Conservation (phyloP, 2,888 invertebrate genomes). For the Drosophila dives region DNA sequence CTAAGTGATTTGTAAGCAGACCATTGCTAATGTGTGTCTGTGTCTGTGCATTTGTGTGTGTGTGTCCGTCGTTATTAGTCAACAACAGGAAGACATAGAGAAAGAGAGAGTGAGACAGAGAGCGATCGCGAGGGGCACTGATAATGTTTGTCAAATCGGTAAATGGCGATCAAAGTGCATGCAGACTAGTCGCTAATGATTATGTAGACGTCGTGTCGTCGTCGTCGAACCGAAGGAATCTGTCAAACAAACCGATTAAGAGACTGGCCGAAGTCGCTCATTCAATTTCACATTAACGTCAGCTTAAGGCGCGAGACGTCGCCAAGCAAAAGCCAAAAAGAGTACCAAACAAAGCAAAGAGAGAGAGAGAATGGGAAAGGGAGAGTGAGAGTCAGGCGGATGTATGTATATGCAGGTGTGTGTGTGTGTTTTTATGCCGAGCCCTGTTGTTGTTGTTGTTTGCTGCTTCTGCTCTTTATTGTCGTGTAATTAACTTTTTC, state of each 20-base stretch:
- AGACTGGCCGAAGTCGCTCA: constrained; percentile 66
- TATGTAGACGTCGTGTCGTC: constrained; percentile 51
- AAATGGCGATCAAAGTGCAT: constrained; percentile 43
- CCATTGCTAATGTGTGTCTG: constrained; percentile 17
- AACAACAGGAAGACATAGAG: neutral
- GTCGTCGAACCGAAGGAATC: constrained; percentile 28
- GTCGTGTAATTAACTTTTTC: constrained; percentile 80
- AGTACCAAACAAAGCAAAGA: neutral
- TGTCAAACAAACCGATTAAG: constrained; percentile 59
- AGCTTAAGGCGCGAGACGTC: constrained; percentile 58
- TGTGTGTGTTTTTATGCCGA: neutral
- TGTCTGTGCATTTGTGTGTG: neutral
- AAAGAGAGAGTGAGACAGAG: no score
- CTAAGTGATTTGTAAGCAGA: constrained; percentile 53
- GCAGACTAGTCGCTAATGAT: constrained; percentile 44
- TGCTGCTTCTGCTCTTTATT: constrained; percentile 69
- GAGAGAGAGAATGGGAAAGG: neutral
- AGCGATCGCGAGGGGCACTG: constrained; percentile 1
- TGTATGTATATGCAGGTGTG: constrained; percentile 7
- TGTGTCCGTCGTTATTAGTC: constrained; percentile 55
- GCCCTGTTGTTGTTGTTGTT: neutral
- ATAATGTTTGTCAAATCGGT: constrained; percentile 34
- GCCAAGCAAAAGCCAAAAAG: constrained; percentile 6
- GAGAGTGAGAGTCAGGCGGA: constrained; percentile 3
- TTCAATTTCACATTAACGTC: constrained; percentile 75